Base-by-base conservation (phyloP, 1,140 invertebrate species). In the Nomia melanderi region DNA sequence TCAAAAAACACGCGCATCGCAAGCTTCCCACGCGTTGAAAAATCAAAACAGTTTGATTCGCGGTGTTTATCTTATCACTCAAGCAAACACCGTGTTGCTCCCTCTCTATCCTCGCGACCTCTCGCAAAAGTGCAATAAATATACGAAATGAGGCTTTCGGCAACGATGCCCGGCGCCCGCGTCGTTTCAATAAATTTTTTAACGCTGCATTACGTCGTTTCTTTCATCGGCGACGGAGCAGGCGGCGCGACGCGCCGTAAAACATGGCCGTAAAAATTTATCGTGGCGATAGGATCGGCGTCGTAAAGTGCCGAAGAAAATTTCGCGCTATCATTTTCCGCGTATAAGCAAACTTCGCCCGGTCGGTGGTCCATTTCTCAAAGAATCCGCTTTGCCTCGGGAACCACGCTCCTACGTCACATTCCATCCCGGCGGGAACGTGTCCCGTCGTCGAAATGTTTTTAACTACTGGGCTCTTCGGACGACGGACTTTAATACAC, bases 211-310 rank as follows among this genome's bases (percentile, higher is more conserved):
- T 36, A 11, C 20, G 27, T 23, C 7, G 57, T 36, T 60, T 20
- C 20, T n/a, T 60, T 7, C 47, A 29, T 20, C 20, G 3, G 9
- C 41, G 1, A 14, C 23, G 27, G 23, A 8, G 23, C 11, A n/a
- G n/a, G n/a, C n/a, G n/a, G 25, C 63, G n/a, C 8, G 5, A 8
- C n/a, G 23, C 1, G 64, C 23, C 9, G 47, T 66, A 53, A 53
- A 66, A 31, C 64, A 23, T n/a, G 7, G n/a, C 7, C 1, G 9
- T 29, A 36, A n/a, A 27, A 44, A 65, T 65, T 50, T 50, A 50
- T 65, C 44, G 62, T 47, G 25, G 36, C 41, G 25, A 64, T 29
- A 64, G 62, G 50, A 63, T 63, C 23, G 14, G 3, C 44, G 63
- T 65, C 41, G 64, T 53, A 66, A 50, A 53, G 2, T 36, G 17